Evolutionary conservation across 2,888 invertebrate genomes (phyloP).

Genomic region (Hirtodrosophila duncani): DNA sequence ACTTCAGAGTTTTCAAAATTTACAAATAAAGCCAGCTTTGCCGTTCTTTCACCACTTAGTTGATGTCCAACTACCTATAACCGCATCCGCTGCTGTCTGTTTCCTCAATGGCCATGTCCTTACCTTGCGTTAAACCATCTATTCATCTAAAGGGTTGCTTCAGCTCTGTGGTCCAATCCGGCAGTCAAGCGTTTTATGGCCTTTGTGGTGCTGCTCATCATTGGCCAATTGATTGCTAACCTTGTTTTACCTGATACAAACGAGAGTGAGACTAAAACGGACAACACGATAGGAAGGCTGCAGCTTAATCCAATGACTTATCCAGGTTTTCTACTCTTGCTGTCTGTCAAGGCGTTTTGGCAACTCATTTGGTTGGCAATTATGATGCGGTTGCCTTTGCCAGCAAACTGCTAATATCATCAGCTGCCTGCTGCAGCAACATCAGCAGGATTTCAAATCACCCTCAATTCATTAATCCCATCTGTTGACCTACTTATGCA

Average conservation of each 20-base stretch:
- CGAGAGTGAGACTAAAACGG: slow-evolving; percentile 1
- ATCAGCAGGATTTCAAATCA: background rate
- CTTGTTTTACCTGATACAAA: slow-evolving; percentile 18
- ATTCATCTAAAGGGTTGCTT: no score
- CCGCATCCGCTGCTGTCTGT: no score
- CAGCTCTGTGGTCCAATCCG: background rate
- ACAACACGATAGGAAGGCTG: background rate
- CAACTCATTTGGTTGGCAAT: slow-evolving; percentile 19
- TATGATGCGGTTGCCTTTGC: slow-evolving; percentile 25
- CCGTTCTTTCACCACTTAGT: no score
- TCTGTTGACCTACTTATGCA: slow-evolving; percentile 40
- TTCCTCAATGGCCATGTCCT: slow-evolving; percentile 16
- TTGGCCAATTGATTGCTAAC: slow-evolving; percentile 53
- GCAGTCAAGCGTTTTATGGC: slow-evolving; percentile 32
- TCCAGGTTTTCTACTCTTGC: background rate
- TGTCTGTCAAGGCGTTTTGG: background rate
- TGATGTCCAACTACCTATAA: no score
- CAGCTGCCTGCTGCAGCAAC: slow-evolving; percentile 16
- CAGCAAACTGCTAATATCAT: no score
- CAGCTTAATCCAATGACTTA: background rate
- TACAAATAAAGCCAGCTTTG: background rate
- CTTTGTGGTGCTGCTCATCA: slow-evolving; percentile 34
- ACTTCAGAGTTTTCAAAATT: background rate
- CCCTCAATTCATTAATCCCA: slow-evolving; percentile 36
- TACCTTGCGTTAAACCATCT: no score